phyloP scores from a whole-genome alignment of 1,140 invertebrate genomes.

The Brachionus paranguensis region DNA sequence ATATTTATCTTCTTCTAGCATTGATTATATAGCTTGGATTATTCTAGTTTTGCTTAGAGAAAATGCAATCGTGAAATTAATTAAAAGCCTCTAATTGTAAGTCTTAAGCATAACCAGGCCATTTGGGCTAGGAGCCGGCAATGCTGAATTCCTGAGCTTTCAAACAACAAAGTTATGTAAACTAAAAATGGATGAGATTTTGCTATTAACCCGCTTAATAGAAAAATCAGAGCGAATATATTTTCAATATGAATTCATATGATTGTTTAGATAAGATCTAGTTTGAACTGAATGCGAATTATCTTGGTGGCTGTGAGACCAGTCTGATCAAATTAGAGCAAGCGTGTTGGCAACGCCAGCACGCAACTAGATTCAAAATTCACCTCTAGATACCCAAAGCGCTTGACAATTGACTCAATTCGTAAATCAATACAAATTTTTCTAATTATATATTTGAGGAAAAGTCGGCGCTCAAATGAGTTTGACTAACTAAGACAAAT shows the following conservation, averaged over 20 bases:
- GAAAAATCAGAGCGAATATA: not conserved
- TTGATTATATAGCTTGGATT: not conserved
- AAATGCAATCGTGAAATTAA: conserved; percentile 9
- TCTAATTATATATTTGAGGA: not conserved
- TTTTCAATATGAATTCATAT: not conserved
- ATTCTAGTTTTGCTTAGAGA: not conserved
- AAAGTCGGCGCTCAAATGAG: not conserved
- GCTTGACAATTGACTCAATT: not conserved
- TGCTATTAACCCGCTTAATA: not conserved
- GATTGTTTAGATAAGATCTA: not conserved
- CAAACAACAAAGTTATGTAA: not conserved
- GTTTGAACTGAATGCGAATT: not conserved
- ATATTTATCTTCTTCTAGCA: not conserved
- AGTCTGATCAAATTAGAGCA: not conserved
- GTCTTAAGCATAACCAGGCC: conserved; percentile 26
- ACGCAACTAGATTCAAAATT: not conserved
- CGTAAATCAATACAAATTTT: not conserved
- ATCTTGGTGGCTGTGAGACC: not conserved
- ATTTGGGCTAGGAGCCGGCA: not conserved
- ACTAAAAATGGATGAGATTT: not conserved
- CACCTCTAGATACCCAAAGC: not conserved
- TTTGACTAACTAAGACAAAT: not conserved
- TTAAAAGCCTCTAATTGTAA: conserved; percentile 1
- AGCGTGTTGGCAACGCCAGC: not conserved
- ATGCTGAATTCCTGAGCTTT: not conserved